These are phyloP conservation scores for Darevskia mixta DNA, from an alignment of 2,797 vertebrate genomes.

Conservation along the genomic window DNA sequence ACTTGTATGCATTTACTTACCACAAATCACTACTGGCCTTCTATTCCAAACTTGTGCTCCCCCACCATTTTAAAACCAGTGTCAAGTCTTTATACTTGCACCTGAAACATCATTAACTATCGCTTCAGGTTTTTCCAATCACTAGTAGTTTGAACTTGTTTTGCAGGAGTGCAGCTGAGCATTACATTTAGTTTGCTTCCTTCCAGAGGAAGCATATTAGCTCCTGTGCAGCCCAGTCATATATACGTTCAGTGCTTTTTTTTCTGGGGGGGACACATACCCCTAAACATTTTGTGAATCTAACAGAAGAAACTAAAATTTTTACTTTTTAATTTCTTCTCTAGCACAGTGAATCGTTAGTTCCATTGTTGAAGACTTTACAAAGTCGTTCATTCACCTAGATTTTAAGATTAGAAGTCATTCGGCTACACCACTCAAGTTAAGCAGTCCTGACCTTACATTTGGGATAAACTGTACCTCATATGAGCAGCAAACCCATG, in stretches of 20 bases:
- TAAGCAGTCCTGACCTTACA: no score
- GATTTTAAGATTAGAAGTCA: neutral
- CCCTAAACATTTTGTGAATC: no score
- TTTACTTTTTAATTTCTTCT: no score
- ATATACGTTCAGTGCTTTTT: no score
- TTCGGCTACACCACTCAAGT: neutral
- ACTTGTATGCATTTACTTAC: neutral
- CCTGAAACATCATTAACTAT: neutral
- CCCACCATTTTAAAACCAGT: neutral
- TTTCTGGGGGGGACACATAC: no score
- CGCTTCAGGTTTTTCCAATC: neutral
- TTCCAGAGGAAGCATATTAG: neutral
- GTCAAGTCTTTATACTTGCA: neutral
- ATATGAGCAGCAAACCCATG: neutral
- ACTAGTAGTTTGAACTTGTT: neutral
- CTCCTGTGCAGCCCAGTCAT: neutral
- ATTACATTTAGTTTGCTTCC: neutral
- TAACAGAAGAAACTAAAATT: no score
- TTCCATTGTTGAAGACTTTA: no score
- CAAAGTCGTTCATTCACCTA: neutral
- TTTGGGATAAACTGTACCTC: neutral
- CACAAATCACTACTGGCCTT: neutral
- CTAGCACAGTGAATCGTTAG: no score
- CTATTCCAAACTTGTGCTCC: neutral
- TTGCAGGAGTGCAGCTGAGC: neutral